Percentiles rank a stretch among this genome's conserved stretches.
Conservation (phyloP, 2,797 vertebrate species). For the Heteromormyrus szaboi region DNA sequence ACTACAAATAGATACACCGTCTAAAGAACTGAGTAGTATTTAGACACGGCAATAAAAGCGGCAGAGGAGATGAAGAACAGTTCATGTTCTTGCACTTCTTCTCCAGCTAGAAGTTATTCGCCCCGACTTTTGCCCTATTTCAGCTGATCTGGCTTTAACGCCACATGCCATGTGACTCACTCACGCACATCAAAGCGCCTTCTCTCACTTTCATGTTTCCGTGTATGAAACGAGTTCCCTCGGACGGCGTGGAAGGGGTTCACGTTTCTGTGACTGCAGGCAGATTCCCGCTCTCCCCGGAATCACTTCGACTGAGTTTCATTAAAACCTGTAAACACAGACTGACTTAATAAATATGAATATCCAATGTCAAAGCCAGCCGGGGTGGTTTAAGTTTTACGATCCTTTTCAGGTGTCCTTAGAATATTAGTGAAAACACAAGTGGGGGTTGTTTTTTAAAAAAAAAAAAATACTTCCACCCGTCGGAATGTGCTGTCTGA, state of each 20-base stretch:
- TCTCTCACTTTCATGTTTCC: background rate
- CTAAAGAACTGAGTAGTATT: background rate
- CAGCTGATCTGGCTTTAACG: background rate
- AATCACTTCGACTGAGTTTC: background rate
- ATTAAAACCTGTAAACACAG: conserved; percentile 2
- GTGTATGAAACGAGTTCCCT: conserved; percentile 1
- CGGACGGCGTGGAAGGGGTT: background rate
- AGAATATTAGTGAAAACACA: background rate
- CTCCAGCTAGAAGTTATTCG: background rate
- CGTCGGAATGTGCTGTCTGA: background rate
- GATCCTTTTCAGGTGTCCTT: background rate
- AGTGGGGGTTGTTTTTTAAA: background rate
- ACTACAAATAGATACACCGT: background rate
- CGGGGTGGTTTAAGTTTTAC: background rate
- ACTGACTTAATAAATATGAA: background rate
- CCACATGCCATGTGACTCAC: background rate
- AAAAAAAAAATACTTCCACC: background rate
- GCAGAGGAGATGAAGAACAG: background rate
- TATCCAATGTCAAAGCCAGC: background rate
- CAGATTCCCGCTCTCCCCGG: background rate
- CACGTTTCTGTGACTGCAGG: conserved; percentile 4
- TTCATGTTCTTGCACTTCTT: background rate
- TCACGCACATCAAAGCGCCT: background rate
- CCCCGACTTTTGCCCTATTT: background rate
- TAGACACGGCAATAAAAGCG: background rate